A percentile compares a stretch with the other conserved stretches of the same genome.
phyloP scores from a whole-genome alignment of 1,140 invertebrate species.

The Triops longicaudatus region DNA sequence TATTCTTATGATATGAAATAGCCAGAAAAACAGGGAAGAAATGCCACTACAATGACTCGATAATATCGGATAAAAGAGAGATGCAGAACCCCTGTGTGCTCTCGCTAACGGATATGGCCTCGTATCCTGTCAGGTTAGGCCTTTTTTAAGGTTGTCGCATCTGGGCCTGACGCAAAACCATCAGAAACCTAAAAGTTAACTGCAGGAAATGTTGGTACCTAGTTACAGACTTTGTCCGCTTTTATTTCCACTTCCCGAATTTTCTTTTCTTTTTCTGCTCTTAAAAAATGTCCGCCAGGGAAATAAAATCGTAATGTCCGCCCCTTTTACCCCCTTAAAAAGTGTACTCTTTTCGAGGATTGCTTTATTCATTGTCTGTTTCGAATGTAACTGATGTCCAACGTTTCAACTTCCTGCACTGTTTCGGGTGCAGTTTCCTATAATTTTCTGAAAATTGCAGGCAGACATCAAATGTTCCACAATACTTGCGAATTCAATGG shows the following conservation, averaged over 20 bases:
- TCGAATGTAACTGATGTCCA: too few relatives aligned
- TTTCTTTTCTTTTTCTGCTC: too few relatives aligned
- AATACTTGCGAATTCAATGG: too few relatives aligned
- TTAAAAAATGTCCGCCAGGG: neutral
- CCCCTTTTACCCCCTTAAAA: neutral
- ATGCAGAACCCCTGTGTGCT: neutral
- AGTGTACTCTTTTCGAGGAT: neutral
- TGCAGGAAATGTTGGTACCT: neutral
- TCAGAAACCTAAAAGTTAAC: neutral
- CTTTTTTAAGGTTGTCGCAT: conserved; percentile 8
- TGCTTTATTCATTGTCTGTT: too few relatives aligned
- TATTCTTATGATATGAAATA: conserved; percentile 6
- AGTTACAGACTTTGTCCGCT: neutral
- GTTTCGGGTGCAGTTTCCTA: too few relatives aligned
- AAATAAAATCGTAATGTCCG: neutral
- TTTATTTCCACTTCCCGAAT: neutral
- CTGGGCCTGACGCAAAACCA: neutral
- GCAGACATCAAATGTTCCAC: too few relatives aligned
- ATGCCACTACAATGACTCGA: neutral
- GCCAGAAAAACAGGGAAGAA: neutral
- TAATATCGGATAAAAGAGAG: neutral
- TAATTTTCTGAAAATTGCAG: too few relatives aligned
- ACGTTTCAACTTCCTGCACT: too few relatives aligned
- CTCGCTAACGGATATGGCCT: neutral
- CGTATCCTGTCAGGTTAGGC: conserved; percentile 14